Evolutionary conservation across 2,113 vertebrate species (phyloP).

Genomic region (Lepus europaeus): DNA sequence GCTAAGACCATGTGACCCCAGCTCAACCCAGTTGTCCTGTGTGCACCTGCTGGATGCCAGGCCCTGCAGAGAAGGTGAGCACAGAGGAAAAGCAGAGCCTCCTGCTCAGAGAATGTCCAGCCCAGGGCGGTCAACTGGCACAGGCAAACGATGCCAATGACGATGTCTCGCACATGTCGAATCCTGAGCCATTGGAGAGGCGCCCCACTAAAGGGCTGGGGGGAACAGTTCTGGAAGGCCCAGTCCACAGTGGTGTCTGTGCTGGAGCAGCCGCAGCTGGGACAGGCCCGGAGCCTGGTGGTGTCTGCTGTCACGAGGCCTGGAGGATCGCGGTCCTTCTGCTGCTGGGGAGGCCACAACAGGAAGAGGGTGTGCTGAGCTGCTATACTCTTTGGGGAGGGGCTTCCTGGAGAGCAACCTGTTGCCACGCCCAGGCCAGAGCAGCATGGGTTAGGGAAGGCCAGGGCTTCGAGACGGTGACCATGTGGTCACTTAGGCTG

Average conservation of each 20-base stretch:
- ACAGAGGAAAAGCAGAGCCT: neutral
- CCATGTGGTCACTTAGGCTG: neutral
- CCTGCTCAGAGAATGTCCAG: neutral
- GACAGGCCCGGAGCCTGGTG: neutral
- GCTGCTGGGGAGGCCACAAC: neutral
- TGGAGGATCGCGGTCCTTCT: fast-evolving
- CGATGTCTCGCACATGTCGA: fast-evolving
- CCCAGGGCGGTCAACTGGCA: neutral
- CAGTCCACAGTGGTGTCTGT: neutral
- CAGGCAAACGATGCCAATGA: fast-evolving
- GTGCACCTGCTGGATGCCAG: neutral
- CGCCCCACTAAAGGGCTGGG: neutral
- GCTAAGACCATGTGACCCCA: too few species aligned
- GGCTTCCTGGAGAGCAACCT: neutral
- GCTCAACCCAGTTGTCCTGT: neutral
- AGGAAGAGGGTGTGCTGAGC: neutral
- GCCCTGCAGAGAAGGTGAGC: neutral
- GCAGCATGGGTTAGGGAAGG: fast-evolving
- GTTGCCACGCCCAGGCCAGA: neutral
- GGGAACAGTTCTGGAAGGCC: constrained; percentile 5
- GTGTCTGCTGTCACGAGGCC: neutral
- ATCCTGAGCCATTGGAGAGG: neutral
- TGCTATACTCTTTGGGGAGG: fast-evolving
- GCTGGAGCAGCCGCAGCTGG: neutral
- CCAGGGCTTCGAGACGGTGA: fast-evolving